A percentile compares a stretch with the other conserved stretches of the same genome.
Conservation (phyloP, 1,140 invertebrate genomes). For the Drosophila arizonae region DNA sequence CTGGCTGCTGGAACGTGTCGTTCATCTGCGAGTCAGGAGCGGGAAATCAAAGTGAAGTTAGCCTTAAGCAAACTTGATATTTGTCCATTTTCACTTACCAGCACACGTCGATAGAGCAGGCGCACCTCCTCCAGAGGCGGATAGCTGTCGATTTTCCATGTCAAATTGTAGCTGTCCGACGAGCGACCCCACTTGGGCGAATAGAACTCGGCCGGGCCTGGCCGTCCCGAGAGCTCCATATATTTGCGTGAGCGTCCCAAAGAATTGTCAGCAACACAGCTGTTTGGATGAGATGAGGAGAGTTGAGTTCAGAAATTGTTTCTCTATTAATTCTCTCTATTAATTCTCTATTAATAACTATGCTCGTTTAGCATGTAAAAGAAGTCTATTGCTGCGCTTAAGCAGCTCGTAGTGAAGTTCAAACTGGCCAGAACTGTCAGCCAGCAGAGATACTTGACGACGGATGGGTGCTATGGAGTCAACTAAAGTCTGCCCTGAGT, state of each 20-base stretch:
- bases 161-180: slow-evolving; percentile 85
- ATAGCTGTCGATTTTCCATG: slow-evolving; percentile 87
- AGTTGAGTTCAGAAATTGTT: too few species aligned
- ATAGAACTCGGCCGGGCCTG: slow-evolving; percentile 86
- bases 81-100: slow-evolving; percentile 83
- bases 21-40: slow-evolving; percentile 84
- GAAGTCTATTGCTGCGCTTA: too few species aligned
- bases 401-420: too few species aligned
- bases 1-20: slow-evolving; percentile 88
- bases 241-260: slow-evolving; percentile 87
- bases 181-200: slow-evolving; percentile 85
- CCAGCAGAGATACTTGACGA: slow-evolving; percentile 36
- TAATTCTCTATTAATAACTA: too few species aligned
- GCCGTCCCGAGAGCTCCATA: slow-evolving; percentile 87
- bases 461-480: too few species aligned
- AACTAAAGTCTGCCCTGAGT: neutral
- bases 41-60: slow-evolving; percentile 42
- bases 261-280: slow-evolving; percentile 88
- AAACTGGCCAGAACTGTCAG: slow-evolving; percentile 27
- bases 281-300: slow-evolving; percentile 59
- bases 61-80: too few species aligned
- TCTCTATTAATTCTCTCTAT: too few species aligned
- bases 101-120: slow-evolving; percentile 86
- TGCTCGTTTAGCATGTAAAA: too few species aligned
- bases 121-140: slow-evolving; percentile 86